Evolutionary conservation across 2,113 vertebrate species (phyloP).

Genomic region (Macquaria australasica): DNA sequence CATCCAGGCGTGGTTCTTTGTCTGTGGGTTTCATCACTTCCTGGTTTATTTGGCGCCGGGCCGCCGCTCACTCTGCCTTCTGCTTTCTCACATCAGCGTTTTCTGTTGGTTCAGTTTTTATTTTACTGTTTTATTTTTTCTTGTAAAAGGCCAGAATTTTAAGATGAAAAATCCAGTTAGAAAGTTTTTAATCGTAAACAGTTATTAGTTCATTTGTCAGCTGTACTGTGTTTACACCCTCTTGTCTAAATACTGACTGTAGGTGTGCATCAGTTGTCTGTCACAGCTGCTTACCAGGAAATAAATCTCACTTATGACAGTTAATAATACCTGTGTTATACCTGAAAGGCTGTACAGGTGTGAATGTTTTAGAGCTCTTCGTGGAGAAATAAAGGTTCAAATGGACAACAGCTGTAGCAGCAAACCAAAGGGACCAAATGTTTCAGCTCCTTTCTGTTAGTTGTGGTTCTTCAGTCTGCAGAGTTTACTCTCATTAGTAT

Average conservation of each 20-base stretch:
- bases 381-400: background rate
- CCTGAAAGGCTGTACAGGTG: background rate
- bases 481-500: background rate
- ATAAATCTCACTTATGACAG: background rate
- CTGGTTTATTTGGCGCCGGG: background rate
- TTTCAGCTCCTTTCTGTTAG: background rate
- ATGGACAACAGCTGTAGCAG: background rate
- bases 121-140: constrained; percentile 24
- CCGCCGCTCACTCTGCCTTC: constrained; percentile 27
- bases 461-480: background rate
- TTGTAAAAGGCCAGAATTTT: constrained; percentile 63
- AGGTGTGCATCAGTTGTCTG: background rate
- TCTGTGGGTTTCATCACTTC: background rate
- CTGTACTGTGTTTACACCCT: background rate
- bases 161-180: background rate
- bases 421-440: constrained; percentile 20
- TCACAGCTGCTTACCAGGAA: background rate
- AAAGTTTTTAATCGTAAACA: background rate
- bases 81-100: constrained; percentile 13
- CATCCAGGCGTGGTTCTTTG: background rate
- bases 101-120: background rate
- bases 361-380: too few relatives aligned
- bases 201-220: background rate
- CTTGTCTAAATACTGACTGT: background rate
- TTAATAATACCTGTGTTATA: background rate